Evolutionary conservation across 1,140 invertebrate genomes (phyloP).

Genomic region (Drosophila ercepeae): DNA sequence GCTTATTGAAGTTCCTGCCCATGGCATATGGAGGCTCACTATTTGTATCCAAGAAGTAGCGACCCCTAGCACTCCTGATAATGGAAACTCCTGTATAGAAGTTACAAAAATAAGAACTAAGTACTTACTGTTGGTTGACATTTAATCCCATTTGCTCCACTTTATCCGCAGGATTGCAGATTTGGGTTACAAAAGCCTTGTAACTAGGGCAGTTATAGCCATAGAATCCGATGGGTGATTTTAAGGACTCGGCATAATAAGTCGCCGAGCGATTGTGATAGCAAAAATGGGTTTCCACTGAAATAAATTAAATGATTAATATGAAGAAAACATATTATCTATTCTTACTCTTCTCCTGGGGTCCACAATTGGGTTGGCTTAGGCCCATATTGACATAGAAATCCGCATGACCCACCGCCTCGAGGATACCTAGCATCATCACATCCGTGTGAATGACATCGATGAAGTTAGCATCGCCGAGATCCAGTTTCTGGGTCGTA

Average conservation of each 20-base stretch:
- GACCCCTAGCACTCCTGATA: constrained; percentile 26
- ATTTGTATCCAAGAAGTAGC: constrained; percentile 32
- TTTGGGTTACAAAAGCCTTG: background rate
- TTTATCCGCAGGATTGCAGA: background rate
- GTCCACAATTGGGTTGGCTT: constrained; percentile 39
- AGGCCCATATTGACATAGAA: constrained; percentile 44
- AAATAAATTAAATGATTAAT: background rate
- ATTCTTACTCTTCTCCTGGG: background rate
- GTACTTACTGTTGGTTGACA: background rate
- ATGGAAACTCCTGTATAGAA: too few relatives aligned
- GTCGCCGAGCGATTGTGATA: constrained; percentile 25
- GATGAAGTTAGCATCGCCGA: constrained; percentile 39
- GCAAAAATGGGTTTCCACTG: constrained; percentile 18
- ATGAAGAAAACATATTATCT: background rate
- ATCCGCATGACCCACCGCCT: constrained; percentile 37
- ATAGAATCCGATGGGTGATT: background rate
- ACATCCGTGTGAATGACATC: constrained; percentile 50
- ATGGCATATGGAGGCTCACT: constrained; percentile 7
- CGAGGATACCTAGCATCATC: constrained; percentile 27
- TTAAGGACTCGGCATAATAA: constrained; percentile 46
- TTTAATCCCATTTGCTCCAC: constrained; percentile 21
- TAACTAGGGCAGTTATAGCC: constrained; percentile 16
- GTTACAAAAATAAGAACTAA: background rate
- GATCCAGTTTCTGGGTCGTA: constrained; percentile 13
- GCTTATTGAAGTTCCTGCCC: constrained; percentile 2